These are phyloP conservation scores for Eumeta japonica DNA, from an alignment of 1,140 invertebrate species.

Conservation along the genomic window DNA sequence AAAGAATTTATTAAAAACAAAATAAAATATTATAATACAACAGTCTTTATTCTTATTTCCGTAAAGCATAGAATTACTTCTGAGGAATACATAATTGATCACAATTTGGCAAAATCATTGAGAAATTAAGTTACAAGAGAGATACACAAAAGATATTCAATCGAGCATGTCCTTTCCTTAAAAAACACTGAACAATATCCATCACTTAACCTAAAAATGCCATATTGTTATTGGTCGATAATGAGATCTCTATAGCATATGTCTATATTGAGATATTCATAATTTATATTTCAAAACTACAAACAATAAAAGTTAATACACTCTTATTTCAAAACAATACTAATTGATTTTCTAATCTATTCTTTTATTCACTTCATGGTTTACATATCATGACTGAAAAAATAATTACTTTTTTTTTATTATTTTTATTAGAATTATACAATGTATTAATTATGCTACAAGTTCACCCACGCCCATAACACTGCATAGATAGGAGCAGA, in stretches of 20 bases:
- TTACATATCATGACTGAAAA: no score
- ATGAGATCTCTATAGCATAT: conserved; percentile 52
- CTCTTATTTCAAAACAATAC: conserved; percentile 35
- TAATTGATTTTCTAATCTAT: conserved; percentile 37
- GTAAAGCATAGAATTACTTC: conserved; percentile 44
- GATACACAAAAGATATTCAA: conserved; percentile 27
- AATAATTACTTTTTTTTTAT: conserved; percentile 27
- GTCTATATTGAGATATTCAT: conserved; percentile 39
- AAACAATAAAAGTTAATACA: conserved; percentile 42
- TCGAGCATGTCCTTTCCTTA: conserved; percentile 29
- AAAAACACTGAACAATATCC: conserved; percentile 37
- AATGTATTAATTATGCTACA: no score
- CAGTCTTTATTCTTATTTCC: conserved; percentile 56
- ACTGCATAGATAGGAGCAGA: no score
- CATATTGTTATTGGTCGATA: conserved; percentile 55
- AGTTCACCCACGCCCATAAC: no score
- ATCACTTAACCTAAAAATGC: conserved; percentile 55
- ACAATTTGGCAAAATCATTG: conserved; percentile 38
- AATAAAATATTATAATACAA: conserved; percentile 49
- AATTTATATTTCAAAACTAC: conserved; percentile 42
- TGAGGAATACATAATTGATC: conserved; percentile 32
- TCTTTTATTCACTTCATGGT: no score
- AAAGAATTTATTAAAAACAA: conserved; percentile 40
- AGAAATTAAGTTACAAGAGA: conserved; percentile 20
- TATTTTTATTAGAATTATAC: conserved; percentile 18